phyloP scores from a whole-genome alignment of 2,113 vertebrate genomes.

The Tachycineta bicolor region DNA sequence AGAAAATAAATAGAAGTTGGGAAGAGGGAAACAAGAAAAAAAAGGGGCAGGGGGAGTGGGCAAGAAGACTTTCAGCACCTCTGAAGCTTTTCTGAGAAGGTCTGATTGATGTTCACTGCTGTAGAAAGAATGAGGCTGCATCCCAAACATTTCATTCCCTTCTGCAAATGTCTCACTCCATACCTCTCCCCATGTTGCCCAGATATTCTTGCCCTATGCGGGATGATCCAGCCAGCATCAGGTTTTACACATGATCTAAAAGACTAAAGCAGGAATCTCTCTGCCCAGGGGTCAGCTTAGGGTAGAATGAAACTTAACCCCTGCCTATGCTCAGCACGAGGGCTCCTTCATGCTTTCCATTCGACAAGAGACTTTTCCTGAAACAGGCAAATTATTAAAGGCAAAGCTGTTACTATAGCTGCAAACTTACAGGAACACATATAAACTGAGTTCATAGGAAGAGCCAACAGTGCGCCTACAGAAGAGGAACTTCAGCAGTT shows the following conservation, averaged over 20 bases:
- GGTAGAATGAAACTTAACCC: conserved; percentile 60
- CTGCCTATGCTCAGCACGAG: background rate
- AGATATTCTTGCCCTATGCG: conserved; percentile 36
- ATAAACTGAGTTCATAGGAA: background rate
- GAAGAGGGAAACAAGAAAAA: background rate
- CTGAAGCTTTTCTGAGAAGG: conserved; percentile 74
- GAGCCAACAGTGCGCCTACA: fast-evolving
- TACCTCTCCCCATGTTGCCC: conserved; percentile 42
- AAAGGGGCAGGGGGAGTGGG: fast-evolving
- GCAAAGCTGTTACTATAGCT: background rate
- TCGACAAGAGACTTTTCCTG: background rate
- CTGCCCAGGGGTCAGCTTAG: conserved; percentile 64
- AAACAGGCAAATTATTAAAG: background rate
- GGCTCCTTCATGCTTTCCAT: conserved; percentile 15
- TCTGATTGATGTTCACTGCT: conserved; percentile 75
- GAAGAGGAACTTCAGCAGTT: background rate
- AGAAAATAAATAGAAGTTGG: background rate
- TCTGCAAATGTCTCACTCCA: conserved; percentile 56
- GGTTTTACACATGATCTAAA: conserved; percentile 68
- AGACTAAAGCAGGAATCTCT: conserved; percentile 69
- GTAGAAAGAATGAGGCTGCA: conserved; percentile 61
- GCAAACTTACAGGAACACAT: background rate
- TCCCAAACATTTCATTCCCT: conserved; percentile 72
- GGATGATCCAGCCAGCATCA: conserved; percentile 53
- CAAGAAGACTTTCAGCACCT: background rate